Evolutionary conservation across 2,797 vertebrate species (phyloP).

Genomic region (Clarias laeviceps): DNA sequence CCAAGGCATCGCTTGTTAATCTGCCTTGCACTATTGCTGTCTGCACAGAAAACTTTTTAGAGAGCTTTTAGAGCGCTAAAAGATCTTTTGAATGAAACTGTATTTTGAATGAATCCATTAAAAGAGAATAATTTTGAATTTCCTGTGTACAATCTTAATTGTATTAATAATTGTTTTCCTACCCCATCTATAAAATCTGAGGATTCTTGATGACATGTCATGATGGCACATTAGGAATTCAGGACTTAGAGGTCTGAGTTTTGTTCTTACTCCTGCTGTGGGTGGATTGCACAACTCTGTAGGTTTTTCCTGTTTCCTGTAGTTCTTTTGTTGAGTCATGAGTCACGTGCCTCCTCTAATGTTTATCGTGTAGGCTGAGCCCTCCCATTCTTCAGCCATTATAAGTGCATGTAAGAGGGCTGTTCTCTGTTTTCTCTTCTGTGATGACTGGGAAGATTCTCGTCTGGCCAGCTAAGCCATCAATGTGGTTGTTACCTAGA

Average conservation of each 20-base stretch:
- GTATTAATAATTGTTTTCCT: too few relatives aligned
- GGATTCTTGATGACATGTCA: too few relatives aligned
- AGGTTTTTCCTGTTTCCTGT: neutral
- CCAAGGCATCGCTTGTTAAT: neutral
- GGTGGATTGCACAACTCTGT: neutral
- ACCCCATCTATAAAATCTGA: too few relatives aligned
- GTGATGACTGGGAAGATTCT: conserved; percentile 53
- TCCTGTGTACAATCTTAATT: too few relatives aligned
- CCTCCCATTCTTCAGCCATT: neutral
- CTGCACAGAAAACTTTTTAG: neutral
- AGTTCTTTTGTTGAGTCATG: neutral
- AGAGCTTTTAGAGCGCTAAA: too few relatives aligned
- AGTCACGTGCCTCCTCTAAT: neutral
- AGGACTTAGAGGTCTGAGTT: too few relatives aligned
- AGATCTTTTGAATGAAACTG: too few relatives aligned
- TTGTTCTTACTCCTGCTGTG: neutral
- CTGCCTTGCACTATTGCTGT: neutral
- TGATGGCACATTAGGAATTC: too few relatives aligned
- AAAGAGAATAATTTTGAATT: too few relatives aligned
- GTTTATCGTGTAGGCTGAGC: neutral
- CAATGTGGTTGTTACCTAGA: conserved; percentile 36
- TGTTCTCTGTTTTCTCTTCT: conserved; percentile 19
- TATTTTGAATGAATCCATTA: too few relatives aligned
- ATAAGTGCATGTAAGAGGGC: conserved; percentile 11
- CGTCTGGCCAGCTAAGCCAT: conserved; percentile 55